phyloP scores from a whole-genome alignment of 2,888 invertebrate genomes.

The Drosophila ezoana region DNA sequence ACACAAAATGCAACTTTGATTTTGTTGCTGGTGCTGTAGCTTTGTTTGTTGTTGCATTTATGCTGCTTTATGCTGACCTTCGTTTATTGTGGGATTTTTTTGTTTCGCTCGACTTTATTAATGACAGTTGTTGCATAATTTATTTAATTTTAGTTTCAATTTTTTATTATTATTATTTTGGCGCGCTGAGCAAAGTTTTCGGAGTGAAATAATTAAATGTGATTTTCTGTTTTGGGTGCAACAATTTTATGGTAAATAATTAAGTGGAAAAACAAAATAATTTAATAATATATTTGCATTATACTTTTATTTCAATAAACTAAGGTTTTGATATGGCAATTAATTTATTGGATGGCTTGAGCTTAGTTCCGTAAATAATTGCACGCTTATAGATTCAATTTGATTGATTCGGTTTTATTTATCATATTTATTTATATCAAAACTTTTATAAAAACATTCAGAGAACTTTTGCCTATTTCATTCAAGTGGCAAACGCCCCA shows the following conservation, averaged over 20 bases:
- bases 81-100: conserved; percentile 78
- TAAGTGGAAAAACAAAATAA: conserved; percentile 9
- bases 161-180: conserved; percentile 50
- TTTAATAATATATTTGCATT: no score
- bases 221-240: conserved; percentile 48
- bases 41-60: conserved; percentile 63
- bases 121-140: conserved; percentile 80
- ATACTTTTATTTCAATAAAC: no score
- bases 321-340: no score
- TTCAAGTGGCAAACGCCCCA: conserved; percentile 59
- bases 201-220: conserved; percentile 66
- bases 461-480: conserved; percentile 13
- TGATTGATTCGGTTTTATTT: no score
- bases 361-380: no score
- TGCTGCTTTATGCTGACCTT: conserved; percentile 74
- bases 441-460: conserved; percentile 9
- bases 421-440: conserved; percentile 13
- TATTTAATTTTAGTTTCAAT: conserved; percentile 56
- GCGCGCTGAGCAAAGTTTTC: conserved; percentile 46
- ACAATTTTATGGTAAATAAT: conserved; percentile 44
- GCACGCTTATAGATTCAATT: no score
- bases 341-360: no score
- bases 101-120: conserved; percentile 73
- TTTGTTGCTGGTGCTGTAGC: conserved; percentile 46
- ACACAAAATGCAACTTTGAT: conserved; percentile 74